Conservation (phyloP, 2,113 vertebrate genomes). For the Nymphicus hollandicus region DNA sequence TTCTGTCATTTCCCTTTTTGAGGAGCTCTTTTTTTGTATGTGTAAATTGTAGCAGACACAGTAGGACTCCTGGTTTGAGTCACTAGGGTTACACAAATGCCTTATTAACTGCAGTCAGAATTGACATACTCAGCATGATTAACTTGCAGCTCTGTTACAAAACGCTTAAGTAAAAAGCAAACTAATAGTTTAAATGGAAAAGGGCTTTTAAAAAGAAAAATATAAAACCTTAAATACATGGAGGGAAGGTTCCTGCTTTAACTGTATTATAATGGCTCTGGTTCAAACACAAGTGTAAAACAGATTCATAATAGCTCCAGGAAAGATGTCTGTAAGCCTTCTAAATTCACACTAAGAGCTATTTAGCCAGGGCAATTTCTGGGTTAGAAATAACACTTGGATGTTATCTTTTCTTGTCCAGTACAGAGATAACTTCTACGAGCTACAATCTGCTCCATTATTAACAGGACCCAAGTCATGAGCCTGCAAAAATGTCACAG, state of each 20-base stretch:
- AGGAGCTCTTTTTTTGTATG: not conserved
- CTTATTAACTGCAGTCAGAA: not conserved
- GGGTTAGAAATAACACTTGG: not conserved
- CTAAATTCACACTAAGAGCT: not conserved
- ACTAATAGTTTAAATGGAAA: not conserved
- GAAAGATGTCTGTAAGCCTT: not conserved
- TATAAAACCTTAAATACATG: not conserved
- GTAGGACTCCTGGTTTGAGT: not conserved
- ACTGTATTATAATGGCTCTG: not conserved
- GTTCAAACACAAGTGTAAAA: not conserved
- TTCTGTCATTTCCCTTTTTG: not conserved
- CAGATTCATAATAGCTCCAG: not conserved
- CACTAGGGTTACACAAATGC: not conserved
- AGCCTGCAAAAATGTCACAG: not conserved
- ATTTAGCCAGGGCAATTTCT: not conserved
- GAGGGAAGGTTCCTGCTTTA: not conserved
- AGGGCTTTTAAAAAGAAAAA: not conserved
- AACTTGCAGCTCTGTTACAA: not conserved
- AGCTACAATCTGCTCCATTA: not conserved
- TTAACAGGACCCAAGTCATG: not conserved
- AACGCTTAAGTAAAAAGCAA: not conserved
- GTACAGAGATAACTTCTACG: not conserved
- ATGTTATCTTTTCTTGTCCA: not conserved
- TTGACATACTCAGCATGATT: not conserved
- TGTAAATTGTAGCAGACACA: not conserved